These are phyloP conservation scores for Rhagoletis zephyria DNA, from an alignment of 1,140 invertebrate species.

Conservation along the genomic window DNA sequence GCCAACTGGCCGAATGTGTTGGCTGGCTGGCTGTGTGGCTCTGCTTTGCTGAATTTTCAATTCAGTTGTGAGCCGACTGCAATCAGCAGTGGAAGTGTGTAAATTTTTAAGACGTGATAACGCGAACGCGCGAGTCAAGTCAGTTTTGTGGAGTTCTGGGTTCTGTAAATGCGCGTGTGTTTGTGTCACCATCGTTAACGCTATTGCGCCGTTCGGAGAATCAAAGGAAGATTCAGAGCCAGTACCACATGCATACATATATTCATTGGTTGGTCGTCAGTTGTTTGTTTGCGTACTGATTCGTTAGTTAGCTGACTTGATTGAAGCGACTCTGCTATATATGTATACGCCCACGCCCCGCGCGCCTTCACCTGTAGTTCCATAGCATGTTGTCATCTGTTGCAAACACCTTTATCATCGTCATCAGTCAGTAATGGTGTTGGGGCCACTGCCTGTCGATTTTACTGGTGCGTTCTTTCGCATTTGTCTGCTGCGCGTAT, in stretches of 20 bases:
- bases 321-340: neutral
- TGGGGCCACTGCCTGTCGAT: neutral
- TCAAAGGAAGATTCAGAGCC: neutral
- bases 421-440: neutral
- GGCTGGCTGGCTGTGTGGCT: constrained; percentile 62
- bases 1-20: constrained; percentile 49
- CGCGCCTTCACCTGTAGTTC: constrained; percentile 41
- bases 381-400: constrained; percentile 15
- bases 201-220: neutral
- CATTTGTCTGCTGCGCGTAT: constrained; percentile 26
- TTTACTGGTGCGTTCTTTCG: constrained; percentile 6
- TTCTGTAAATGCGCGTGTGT: neutral
- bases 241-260: neutral
- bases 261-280: constrained; percentile 39
- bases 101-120: constrained; percentile 55
- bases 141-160: constrained; percentile 4
- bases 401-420: constrained; percentile 30
- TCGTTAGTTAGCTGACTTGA: constrained; percentile 51
- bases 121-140: constrained; percentile 41
- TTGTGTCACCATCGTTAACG: constrained; percentile 33
- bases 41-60: constrained; percentile 73
- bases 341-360: neutral
- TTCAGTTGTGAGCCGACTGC: constrained; percentile 74
- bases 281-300: constrained; percentile 26
- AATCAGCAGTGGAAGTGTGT: constrained; percentile 70